Base-by-base conservation (phyloP, 1,140 invertebrate genomes). In the Ceratina japonica region DNA sequence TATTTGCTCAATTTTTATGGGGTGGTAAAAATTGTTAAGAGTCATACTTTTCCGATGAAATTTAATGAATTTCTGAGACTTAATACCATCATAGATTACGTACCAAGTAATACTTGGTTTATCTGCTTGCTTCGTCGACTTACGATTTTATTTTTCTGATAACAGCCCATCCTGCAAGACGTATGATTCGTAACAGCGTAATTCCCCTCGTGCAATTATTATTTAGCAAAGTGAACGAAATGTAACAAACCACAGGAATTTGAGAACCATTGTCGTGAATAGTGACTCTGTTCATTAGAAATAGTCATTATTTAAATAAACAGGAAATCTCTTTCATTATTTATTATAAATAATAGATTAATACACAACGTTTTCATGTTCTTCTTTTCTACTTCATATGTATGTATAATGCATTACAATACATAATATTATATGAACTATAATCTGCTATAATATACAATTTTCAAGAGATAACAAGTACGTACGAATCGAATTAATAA, bases 231-330 rank as follows among this genome's bases (percentile, higher is more conserved):
- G 54, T 56, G 3, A 56, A 7, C 16, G 15, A 18, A 56, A 16
- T 56, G 54, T 4, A 56, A 7, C 2, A 56, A 7, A 56, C 1
- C 3, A 16, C 54, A 56, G 54, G 15, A 12, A 54, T 31, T 54
- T 64, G 24, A 65, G 63, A 68, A 75, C 7, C 54, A 51, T 24
- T 70, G 10, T 3, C 61, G 2, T 31, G 0, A 24, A 62, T 1
- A 82, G 0, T 71, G 66, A 65, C 31, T 71, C 27, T 54, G 27
- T 7, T 1, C 16, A 31, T 4, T 52, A 10, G 3, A 37, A 54
- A 80, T 75, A 63, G 13, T 22, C 27, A 37, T 52, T 51, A 15
- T 59, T 79, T 62, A 62, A 37, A 44, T 24, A 27, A 64, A 49
- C 8, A 44, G 31, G n/a, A 18, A 56, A 82, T 24, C 15, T 44